These are phyloP conservation scores for Coptodon bakossiorum DNA, from an alignment of 2,113 vertebrate species.

Conservation along the genomic window DNA sequence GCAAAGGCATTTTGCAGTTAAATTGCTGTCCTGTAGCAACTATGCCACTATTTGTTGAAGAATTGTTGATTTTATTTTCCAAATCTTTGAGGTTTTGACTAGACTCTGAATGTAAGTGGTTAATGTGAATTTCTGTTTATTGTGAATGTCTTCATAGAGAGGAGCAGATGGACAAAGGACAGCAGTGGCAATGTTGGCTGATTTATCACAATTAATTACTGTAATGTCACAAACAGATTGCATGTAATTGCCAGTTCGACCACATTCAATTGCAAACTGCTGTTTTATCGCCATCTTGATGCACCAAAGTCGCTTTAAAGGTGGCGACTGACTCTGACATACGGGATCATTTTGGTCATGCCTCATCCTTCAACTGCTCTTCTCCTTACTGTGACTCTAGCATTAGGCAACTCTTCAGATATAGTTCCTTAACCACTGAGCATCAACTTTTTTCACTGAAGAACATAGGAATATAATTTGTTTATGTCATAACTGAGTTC, in stretches of 20 bases:
- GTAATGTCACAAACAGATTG: neutral
- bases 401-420: neutral
- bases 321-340: neutral
- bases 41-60: neutral
- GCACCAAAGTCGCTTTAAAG: neutral
- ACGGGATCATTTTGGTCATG: neutral
- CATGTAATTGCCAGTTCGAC: neutral
- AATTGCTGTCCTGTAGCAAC: neutral
- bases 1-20: neutral
- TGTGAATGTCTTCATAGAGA: neutral
- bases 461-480: neutral
- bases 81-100: neutral
- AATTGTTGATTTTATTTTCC: neutral
- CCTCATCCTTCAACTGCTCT: neutral
- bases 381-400: neutral
- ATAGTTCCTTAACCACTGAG: neutral
- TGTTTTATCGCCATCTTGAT: neutral
- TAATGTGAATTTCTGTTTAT: neutral
- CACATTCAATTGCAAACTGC: neutral
- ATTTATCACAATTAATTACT: neutral
- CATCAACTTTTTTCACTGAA: neutral
- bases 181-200: neutral
- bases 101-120: neutral
- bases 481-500: neutral
- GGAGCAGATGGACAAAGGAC: neutral